Percentiles rank a stretch among this genome's conserved stretches.
These are phyloP conservation scores for Eulemur coronatus DNA, from an alignment of 2,797 vertebrate species.

Conservation along the genomic window DNA sequence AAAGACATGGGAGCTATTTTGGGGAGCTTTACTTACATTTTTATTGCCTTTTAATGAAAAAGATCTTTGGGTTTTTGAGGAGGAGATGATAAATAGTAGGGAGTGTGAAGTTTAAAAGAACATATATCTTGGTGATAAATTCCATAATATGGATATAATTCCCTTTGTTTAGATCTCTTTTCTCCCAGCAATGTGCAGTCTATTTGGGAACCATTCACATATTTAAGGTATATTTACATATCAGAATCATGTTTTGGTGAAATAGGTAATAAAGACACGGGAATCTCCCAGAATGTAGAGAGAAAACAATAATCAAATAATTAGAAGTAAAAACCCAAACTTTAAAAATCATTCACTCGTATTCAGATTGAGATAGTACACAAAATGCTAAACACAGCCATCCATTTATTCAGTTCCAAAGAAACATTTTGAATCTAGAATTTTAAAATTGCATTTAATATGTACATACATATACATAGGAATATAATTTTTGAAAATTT, in stretches of 20 bases:
- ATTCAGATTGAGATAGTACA: background rate
- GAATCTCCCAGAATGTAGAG: background rate
- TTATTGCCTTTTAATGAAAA: conserved; percentile 78
- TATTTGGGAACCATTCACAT: conserved; percentile 36
- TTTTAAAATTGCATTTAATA: background rate
- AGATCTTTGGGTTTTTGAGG: conserved; percentile 58
- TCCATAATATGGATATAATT: conserved; percentile 48
- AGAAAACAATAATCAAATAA: background rate
- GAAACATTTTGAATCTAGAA: background rate
- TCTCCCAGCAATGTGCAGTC: conserved; percentile 15
- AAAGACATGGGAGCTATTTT: conserved; percentile 66
- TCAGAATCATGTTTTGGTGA: conserved; percentile 28
- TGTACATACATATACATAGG: background rate
- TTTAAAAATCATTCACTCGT: background rate
- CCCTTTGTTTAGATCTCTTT: conserved; percentile 63
- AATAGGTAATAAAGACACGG: background rate
- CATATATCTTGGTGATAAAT: conserved; percentile 70
- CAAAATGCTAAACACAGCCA: background rate
- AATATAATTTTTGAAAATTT: background rate
- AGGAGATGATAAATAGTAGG: conserved; percentile 70
- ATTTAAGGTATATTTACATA: conserved; percentile 47
- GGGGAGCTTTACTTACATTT: conserved; percentile 64
- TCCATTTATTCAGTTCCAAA: background rate
- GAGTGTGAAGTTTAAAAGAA: conserved; percentile 76
- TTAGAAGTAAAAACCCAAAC: background rate